These are phyloP conservation scores for Malurus melanocephalus DNA, from an alignment of 2,113 vertebrate species.

Conservation along the genomic window DNA sequence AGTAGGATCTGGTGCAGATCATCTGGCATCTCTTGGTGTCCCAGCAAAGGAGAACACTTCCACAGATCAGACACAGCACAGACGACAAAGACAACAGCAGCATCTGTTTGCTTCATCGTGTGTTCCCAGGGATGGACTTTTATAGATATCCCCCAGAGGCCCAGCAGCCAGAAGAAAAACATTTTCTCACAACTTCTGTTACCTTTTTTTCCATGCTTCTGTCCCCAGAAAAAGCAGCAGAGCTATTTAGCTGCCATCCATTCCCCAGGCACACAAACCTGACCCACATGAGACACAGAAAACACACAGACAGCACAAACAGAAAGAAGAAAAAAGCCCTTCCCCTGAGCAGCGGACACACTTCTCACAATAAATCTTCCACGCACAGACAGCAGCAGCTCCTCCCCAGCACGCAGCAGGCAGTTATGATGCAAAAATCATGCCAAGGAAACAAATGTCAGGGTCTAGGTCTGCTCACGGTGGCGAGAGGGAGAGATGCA, in stretches of 20 bases:
- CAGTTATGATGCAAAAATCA: neutral
- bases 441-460: neutral
- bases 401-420: neutral
- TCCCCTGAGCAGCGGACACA: conserved; percentile 55
- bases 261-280: neutral
- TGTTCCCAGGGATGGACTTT: neutral
- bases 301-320: neutral
- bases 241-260: neutral
- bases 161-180: neutral
- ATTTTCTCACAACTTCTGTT: neutral
- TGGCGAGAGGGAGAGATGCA: neutral
- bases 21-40: neutral
- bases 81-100: neutral
- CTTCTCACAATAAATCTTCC: conserved; percentile 70
- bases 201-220: neutral
- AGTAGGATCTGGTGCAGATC: neutral
- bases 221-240: neutral
- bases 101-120: neutral
- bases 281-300: neutral
- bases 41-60: neutral
- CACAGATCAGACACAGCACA: neutral
- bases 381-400: neutral
- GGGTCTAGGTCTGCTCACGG: neutral
- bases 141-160: neutral
- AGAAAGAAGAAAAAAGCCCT: neutral